A percentile compares a stretch with the other conserved stretches of the same genome.
phyloP scores from a whole-genome alignment of 2,888 invertebrate genomes.

The Liposcelis brunnea region DNA sequence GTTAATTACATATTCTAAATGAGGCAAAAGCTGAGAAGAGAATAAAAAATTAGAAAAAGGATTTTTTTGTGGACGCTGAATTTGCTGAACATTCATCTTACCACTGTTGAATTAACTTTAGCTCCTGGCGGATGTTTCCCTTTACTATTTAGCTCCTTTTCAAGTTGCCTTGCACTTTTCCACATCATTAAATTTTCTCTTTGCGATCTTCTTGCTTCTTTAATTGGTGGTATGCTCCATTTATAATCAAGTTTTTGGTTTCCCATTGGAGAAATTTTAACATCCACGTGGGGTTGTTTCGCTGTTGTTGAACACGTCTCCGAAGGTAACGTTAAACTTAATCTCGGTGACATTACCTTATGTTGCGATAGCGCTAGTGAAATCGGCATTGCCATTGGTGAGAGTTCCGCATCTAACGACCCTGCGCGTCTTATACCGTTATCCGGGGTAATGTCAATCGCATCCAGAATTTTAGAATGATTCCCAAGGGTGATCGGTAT shows the following conservation, averaged over 20 bases:
- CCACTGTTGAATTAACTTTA: not conserved
- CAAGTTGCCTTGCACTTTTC: conserved; percentile 12
- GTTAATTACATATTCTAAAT: not conserved
- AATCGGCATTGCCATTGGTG: not conserved
- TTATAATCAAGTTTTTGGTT: not conserved
- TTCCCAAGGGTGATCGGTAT: no score
- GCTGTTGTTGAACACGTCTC: not conserved
- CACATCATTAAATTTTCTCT: conserved; percentile 14
- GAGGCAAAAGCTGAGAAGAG: not conserved
- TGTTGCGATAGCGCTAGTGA: not conserved
- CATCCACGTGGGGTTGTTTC: not conserved
- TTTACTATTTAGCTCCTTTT: conserved; percentile 10
- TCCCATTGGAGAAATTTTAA: not conserved
- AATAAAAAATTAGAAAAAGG: no score
- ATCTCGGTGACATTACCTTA: not conserved
- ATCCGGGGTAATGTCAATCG: not conserved
- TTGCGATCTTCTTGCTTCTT: conserved; percentile 10
- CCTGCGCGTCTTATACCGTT: not conserved
- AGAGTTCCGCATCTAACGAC: not conserved
- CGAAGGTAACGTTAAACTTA: not conserved
- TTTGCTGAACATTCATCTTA: no score
- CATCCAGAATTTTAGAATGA: no score
- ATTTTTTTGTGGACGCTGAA: no score
- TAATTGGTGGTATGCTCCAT: conserved; percentile 3
- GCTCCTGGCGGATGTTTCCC: not conserved